phyloP scores from a whole-genome alignment of 2,113 vertebrate genomes.

The Balaeniceps rex region DNA sequence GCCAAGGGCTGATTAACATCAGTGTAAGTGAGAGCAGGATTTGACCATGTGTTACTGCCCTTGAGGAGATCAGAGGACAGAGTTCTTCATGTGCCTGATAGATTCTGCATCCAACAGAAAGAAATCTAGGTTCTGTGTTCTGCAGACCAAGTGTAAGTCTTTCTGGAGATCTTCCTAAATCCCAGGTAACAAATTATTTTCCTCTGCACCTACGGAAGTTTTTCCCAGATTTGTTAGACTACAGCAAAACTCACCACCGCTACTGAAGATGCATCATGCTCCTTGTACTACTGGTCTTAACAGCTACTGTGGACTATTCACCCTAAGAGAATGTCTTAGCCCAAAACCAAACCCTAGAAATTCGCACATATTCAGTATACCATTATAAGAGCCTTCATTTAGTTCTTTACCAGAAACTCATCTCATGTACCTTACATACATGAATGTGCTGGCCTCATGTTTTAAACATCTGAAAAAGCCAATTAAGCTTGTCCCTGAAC shows the following conservation, averaged over 20 bases:
- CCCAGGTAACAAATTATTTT: not conserved
- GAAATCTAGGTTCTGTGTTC: not conserved
- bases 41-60: not conserved
- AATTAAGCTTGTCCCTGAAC: not conserved
- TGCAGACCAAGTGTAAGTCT: not conserved
- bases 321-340: not conserved
- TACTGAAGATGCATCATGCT: not conserved
- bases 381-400: not conserved
- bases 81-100: not conserved
- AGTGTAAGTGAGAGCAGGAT: not conserved
- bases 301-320: not conserved
- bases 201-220: not conserved
- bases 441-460: not conserved
- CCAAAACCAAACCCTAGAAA: not conserved
- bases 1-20: not conserved
- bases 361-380: not conserved
- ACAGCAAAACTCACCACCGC: not conserved
- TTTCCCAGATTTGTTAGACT: not conserved
- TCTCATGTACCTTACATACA: not conserved
- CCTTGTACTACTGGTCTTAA: not conserved
- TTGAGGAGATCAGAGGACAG: not conserved
- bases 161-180: not conserved
- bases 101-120: not conserved
- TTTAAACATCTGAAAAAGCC: slow-evolving; percentile 40
- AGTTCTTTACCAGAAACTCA: not conserved